phyloP scores from a whole-genome alignment of 2,797 vertebrate species.

The Harpagifer antarcticus region DNA sequence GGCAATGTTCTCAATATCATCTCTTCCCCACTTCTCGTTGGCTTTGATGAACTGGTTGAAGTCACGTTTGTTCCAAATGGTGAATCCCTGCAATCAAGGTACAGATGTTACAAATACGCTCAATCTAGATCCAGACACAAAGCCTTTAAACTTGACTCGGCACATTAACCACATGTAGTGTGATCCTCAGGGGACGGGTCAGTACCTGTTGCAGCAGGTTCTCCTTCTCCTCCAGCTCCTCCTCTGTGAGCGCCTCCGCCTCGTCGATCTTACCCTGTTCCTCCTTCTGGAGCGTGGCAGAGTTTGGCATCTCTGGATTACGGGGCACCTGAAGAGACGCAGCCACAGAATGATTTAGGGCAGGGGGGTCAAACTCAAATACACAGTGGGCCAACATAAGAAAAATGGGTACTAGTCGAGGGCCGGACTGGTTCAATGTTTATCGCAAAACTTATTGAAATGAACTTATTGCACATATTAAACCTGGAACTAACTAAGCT shows the following conservation, averaged over 20 bases:
- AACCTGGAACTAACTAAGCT: too few species aligned
- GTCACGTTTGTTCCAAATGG: conserved; percentile 99
- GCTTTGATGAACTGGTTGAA: conserved; percentile 99
- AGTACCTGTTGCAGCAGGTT: conserved; percentile 95
- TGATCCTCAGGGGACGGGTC: background rate
- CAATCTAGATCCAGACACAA: background rate
- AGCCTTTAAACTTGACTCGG: background rate
- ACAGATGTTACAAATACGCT: conserved; percentile 4
- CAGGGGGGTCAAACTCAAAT: too few species aligned
- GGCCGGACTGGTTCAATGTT: too few species aligned
- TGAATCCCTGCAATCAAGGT: conserved; percentile 89
- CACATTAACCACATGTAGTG: background rate
- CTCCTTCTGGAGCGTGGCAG: conserved; percentile 95
- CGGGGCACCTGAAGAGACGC: conserved; percentile 90
- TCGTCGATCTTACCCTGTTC: conserved; percentile 98
- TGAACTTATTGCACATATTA: too few species aligned
- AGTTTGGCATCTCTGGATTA: conserved; percentile 96
- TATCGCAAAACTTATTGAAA: too few species aligned
- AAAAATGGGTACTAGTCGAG: too few species aligned
- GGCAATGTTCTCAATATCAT: conserved; percentile 99
- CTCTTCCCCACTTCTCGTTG: conserved; percentile 99
- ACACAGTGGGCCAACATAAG: too few species aligned
- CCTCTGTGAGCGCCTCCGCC: conserved; percentile 95
- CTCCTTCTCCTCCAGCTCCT: conserved; percentile 98
- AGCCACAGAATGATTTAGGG: background rate